Conservation (phyloP, 2,888 invertebrate genomes). For the Napeogenes sylphis region DNA sequence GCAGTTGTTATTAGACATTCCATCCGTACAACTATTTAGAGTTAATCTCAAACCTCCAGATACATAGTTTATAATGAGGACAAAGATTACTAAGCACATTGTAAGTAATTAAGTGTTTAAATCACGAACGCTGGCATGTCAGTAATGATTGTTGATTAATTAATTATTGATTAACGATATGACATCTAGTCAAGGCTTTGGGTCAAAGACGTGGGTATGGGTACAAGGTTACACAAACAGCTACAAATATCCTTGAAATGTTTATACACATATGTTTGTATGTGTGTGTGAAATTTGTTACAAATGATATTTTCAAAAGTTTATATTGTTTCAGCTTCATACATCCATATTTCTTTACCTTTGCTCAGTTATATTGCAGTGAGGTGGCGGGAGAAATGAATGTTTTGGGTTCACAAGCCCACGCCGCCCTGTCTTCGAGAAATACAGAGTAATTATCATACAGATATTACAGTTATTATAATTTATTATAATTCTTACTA, state of each 20-base stretch:
- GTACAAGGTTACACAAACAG: background rate
- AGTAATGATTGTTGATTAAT: conserved; percentile 19
- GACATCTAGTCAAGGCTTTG: conserved; percentile 8
- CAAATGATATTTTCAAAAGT: background rate
- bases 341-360: background rate
- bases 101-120: conserved; percentile 15
- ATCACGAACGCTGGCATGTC: conserved; percentile 26
- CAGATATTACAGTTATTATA: conserved; percentile 26
- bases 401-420: conserved; percentile 54
- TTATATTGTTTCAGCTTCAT: background rate
- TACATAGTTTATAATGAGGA: conserved; percentile 11
- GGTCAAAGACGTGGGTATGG: conserved; percentile 4
- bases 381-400: conserved; percentile 53
- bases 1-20: too few relatives aligned
- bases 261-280: too few relatives aligned
- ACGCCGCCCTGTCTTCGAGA: conserved; percentile 34
- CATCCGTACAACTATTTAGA: too few relatives aligned
- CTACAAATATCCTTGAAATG: too few relatives aligned
- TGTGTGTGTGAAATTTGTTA: background rate
- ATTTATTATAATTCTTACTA: background rate
- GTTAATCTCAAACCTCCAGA: background rate
- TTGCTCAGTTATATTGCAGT: conserved; percentile 1
- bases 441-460: conserved; percentile 36
- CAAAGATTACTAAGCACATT: conserved; percentile 8
- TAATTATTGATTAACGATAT: conserved; percentile 18